A percentile compares a stretch with the other conserved stretches of the same genome.
Conservation (phyloP, 2,797 vertebrate species). For the Varecia variegata region DNA sequence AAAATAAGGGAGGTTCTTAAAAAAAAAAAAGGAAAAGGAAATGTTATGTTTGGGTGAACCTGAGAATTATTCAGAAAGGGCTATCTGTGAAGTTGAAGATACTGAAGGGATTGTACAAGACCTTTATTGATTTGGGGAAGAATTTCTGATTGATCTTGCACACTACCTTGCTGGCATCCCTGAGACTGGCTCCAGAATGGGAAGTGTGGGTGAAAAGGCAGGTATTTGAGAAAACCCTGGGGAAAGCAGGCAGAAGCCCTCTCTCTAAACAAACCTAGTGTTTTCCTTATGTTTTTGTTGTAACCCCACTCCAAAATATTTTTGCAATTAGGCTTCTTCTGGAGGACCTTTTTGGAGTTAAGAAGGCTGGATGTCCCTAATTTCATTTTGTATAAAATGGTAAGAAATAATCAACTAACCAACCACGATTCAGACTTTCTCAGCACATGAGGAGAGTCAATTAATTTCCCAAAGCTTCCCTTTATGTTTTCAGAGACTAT, state of each 20-base stretch:
- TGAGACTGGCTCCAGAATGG: not conserved
- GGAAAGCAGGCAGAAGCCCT: not conserved
- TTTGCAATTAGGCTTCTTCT: not conserved
- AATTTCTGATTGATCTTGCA: not conserved
- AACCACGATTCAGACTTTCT: not conserved
- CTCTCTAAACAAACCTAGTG: not conserved
- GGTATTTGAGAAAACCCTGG: not conserved
- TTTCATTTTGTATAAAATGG: not conserved
- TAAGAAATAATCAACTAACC: not conserved
- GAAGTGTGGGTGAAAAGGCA: not conserved
- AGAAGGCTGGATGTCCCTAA: not conserved
- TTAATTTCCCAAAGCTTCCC: not conserved
- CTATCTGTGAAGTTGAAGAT: not conserved
- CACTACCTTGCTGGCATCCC: fast-evolving
- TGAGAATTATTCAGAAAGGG: not conserved
- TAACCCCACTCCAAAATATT: not conserved
- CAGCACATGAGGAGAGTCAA: not conserved
- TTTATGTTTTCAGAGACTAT: not conserved
- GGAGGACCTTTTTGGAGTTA: not conserved
- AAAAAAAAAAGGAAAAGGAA: not conserved
- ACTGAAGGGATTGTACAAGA: no score
- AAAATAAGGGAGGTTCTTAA: not conserved
- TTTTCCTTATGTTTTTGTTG: not conserved
- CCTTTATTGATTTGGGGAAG: not conserved
- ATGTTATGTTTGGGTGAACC: not conserved